phyloP scores from a whole-genome alignment of 2,113 vertebrate species.

The Pseudonaja textilis region DNA sequence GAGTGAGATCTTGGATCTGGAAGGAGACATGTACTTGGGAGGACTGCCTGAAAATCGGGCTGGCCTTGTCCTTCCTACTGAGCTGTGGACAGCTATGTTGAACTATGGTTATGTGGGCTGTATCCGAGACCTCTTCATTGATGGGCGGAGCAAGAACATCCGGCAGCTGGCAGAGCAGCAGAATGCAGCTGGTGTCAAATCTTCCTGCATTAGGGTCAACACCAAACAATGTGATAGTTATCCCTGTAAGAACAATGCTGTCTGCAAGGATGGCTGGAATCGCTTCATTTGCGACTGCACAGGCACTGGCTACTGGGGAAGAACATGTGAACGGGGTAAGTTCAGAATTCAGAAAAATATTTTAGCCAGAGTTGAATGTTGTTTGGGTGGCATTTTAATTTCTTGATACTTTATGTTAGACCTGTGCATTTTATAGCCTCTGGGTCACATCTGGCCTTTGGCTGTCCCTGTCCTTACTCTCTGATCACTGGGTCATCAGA shows the following conservation, averaged over 20 bases:
- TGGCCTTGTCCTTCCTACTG: constrained; percentile 90
- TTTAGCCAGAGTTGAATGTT: background rate
- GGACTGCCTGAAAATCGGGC: constrained; percentile 88
- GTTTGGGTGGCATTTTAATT: background rate
- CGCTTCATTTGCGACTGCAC: constrained; percentile 96
- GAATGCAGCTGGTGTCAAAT: constrained; percentile 86
- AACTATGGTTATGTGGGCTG: constrained; percentile 97
- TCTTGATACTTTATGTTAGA: background rate
- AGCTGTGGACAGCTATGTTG: constrained; percentile 97
- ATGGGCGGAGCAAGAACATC: constrained; percentile 95
- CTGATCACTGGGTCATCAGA: background rate
- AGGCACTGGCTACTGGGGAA: constrained; percentile 89
- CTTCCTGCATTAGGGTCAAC: constrained; percentile 83
- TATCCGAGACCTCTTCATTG: constrained; percentile 93
- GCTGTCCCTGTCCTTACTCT: background rate
- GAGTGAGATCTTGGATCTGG: constrained; percentile 94
- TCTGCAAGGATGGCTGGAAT: constrained; percentile 96
- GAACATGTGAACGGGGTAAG: constrained; percentile 92
- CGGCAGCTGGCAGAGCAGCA: constrained; percentile 89
- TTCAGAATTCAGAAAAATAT: fast-evolving
- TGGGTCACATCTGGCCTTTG: background rate
- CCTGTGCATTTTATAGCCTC: background rate
- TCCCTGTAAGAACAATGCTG: constrained; percentile 89
- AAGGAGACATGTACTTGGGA: constrained; percentile 94
- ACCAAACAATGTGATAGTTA: constrained; percentile 91